These are phyloP conservation scores for Atherinosoma microstoma DNA, from an alignment of 2,797 vertebrate genomes.

Conservation along the genomic window DNA sequence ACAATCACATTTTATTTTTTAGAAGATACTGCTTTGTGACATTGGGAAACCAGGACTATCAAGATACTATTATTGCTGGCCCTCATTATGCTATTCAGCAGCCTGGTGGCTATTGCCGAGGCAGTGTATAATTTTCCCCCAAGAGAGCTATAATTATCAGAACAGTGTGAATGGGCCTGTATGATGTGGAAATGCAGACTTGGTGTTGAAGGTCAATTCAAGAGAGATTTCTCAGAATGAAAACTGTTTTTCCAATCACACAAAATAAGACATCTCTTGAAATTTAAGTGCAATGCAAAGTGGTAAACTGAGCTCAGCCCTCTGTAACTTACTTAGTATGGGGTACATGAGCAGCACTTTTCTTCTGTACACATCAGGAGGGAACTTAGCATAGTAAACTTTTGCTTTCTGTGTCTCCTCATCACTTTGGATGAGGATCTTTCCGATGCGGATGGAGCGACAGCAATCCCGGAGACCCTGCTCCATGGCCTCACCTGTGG, in stretches of 20 bases:
- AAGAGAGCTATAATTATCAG: conserved; percentile 84
- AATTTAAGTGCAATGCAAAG: conserved; percentile 43
- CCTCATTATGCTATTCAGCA: conserved; percentile 81
- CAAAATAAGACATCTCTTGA: conserved; percentile 53
- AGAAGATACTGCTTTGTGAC: conserved; percentile 63
- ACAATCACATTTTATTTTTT: conserved; percentile 17
- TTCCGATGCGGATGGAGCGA: conserved; percentile 93
- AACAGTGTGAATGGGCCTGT: conserved; percentile 76
- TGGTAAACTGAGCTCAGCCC: conserved; percentile 4
- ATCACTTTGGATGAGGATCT: conserved; percentile 98
- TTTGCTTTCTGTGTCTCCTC: conserved; percentile 98
- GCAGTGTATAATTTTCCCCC: conserved; percentile 84
- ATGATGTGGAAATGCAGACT: conserved; percentile 75
- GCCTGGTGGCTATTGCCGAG: conserved; percentile 77
- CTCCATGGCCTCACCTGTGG: conserved; percentile 95
- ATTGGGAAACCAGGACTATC: conserved; percentile 71
- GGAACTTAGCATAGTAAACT: conserved; percentile 98
- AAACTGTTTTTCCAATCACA: conserved; percentile 49
- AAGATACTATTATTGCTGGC: conserved; percentile 78
- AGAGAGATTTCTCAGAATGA: conserved; percentile 64
- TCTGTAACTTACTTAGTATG: conserved; percentile 91
- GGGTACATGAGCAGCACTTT: conserved; percentile 99
- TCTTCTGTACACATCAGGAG: conserved; percentile 94
- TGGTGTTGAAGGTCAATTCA: conserved; percentile 77
- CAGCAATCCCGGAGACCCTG: conserved; percentile 96